These are phyloP conservation scores for Balaenoptera acutorostrata DNA, from an alignment of 2,113 vertebrate genomes.

Conservation along the genomic window DNA sequence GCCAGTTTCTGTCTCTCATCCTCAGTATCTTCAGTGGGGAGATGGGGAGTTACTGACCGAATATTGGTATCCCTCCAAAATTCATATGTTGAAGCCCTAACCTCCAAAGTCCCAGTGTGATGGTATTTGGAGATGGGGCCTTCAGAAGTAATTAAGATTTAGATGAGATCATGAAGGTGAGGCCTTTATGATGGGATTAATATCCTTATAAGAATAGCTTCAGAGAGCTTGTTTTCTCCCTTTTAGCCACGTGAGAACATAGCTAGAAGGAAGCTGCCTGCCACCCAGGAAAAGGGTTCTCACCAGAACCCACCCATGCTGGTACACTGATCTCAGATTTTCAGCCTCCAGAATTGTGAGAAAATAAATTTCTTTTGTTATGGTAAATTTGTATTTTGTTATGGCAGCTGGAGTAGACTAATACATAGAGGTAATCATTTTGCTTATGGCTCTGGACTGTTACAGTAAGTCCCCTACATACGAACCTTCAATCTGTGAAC, in stretches of 20 bases:
- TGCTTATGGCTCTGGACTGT: neutral
- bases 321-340: neutral
- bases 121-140: neutral
- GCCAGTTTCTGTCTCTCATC: neutral
- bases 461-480: neutral
- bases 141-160: too few species aligned
- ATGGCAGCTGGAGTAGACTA: neutral
- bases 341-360: neutral
- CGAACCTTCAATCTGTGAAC: too few species aligned
- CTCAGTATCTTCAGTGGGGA: neutral
- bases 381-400: neutral
- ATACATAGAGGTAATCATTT: neutral
- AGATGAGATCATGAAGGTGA: neutral
- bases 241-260: neutral
- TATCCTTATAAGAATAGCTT: neutral
- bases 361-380: neutral
- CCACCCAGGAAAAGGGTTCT: neutral
- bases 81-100: fast-evolving
- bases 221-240: neutral
- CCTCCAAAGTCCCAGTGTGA: neutral
- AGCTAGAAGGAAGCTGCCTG: neutral
- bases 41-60: fast-evolving
- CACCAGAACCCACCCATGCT: neutral
- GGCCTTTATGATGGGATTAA: neutral
- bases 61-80: too few species aligned